Percentiles rank a stretch among this genome's conserved stretches.
Evolutionary conservation across 2,113 vertebrate species (phyloP).

Genomic region (Anhinga anhinga): DNA sequence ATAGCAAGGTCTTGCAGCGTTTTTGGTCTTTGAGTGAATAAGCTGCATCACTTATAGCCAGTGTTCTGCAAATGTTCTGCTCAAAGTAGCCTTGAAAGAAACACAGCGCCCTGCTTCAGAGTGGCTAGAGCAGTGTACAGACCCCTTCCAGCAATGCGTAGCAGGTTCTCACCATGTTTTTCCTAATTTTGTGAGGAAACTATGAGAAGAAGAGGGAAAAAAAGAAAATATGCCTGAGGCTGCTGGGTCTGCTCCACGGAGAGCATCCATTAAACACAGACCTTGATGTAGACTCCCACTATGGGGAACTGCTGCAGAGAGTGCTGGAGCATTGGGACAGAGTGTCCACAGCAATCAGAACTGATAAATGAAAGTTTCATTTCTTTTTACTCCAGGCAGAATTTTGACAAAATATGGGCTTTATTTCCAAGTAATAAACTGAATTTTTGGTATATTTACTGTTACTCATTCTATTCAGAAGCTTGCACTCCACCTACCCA

Average conservation of each 20-base stretch:
- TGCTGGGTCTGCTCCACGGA: background rate
- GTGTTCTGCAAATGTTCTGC: background rate
- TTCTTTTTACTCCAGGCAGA: background rate
- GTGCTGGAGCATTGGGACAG: background rate
- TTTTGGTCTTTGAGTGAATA: background rate
- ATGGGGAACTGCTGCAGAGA: background rate
- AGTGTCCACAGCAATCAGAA: background rate
- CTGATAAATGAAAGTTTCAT: background rate
- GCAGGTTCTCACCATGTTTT: background rate
- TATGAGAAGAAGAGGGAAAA: background rate
- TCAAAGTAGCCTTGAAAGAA: background rate
- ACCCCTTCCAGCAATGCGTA: background rate
- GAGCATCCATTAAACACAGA: background rate
- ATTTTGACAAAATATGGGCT: background rate
- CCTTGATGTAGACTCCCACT: background rate
- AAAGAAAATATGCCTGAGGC: background rate
- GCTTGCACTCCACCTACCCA: background rate
- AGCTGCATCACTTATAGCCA: fast-evolving
- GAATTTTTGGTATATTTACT: background rate
- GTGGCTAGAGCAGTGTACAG: background rate
- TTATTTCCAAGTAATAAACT: background rate
- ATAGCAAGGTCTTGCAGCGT: fast-evolving
- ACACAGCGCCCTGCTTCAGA: background rate
- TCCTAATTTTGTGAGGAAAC: background rate
- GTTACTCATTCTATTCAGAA: background rate